These are phyloP conservation scores for Sebastes hubbsi DNA, from an alignment of 2,797 vertebrate genomes.

Conservation along the genomic window DNA sequence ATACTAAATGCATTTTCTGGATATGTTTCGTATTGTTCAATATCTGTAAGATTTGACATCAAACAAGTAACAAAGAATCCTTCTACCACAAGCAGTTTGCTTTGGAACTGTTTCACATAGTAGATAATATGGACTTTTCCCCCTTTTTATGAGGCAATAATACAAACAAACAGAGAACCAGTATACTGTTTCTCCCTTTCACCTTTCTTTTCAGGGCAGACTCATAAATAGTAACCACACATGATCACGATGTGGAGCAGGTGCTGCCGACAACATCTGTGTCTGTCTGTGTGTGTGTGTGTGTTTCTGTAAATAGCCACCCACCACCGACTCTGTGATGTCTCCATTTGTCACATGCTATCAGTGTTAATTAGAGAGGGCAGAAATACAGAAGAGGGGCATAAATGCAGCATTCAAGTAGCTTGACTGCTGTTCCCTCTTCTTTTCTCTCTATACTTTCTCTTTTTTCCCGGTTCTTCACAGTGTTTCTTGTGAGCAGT, in stretches of 20 bases:
- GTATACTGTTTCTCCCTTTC: neutral
- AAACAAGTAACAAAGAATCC: slow-evolving; percentile 11
- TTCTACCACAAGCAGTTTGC: neutral
- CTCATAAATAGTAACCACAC: slow-evolving; percentile 21
- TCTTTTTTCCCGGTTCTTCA: neutral
- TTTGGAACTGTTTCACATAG: neutral
- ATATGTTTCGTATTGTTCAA: slow-evolving; percentile 14
- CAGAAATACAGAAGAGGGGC: neutral
- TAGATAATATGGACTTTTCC: neutral
- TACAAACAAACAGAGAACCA: neutral
- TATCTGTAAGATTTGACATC: slow-evolving; percentile 26
- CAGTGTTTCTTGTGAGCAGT: neutral
- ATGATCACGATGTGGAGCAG: slow-evolving; percentile 31
- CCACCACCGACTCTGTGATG: slow-evolving; percentile 42
- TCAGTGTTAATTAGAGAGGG: slow-evolving; percentile 60
- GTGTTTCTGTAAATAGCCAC: slow-evolving; percentile 53
- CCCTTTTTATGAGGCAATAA: neutral
- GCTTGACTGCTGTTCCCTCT: neutral
- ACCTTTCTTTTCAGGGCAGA: slow-evolving; percentile 7
- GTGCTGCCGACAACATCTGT: slow-evolving; percentile 39
- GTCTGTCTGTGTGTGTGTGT: slow-evolving; percentile 10
- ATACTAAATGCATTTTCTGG: slow-evolving; percentile 4
- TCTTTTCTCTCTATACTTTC: neutral
- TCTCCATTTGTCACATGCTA: slow-evolving; percentile 64
- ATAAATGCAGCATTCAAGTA: neutral